Percentiles rank a stretch among this genome's conserved stretches.
phyloP scores from a whole-genome alignment of 1,140 invertebrate genomes.

The Dufourea novaeangliae region DNA sequence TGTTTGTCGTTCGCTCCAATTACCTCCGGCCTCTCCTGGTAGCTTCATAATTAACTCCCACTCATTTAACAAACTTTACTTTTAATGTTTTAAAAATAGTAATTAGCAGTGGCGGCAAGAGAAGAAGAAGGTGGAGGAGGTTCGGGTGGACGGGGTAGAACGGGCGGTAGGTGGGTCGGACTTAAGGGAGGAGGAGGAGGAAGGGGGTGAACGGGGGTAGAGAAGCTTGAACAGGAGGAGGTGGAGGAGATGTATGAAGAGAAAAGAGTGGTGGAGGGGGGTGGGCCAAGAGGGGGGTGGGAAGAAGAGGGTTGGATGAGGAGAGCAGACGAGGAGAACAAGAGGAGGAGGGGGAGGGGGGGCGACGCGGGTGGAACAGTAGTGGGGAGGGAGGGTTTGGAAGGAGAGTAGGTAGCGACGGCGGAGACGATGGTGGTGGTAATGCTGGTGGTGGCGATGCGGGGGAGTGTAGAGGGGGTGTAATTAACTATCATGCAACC shows the following conservation, averaged over 20 bases:
- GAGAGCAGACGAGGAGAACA: constrained; percentile 57
- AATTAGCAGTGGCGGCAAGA: constrained; percentile 78
- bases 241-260: constrained; percentile 42
- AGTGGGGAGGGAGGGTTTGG: constrained; percentile 34
- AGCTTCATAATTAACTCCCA: constrained; percentile 82
- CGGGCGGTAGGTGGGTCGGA: constrained; percentile 49
- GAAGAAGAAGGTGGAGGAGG: constrained; percentile 63
- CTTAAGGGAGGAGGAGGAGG: constrained; percentile 40
- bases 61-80: constrained; percentile 83
- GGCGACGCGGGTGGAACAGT: constrained; percentile 41
- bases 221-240: constrained; percentile 55
- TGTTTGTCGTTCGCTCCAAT: constrained; percentile 82
- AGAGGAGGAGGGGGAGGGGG: constrained; percentile 58
- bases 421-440: constrained; percentile 54
- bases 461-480: constrained; percentile 72
- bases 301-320: constrained; percentile 55
- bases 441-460: constrained; percentile 55
- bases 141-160: constrained; percentile 40
- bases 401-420: constrained; percentile 45
- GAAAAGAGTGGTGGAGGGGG: constrained; percentile 37
- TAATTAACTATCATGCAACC: constrained; percentile 82
- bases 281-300: constrained; percentile 39
- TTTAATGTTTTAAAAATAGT: constrained; percentile 83
- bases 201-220: constrained; percentile 52
- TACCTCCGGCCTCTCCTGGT: constrained; percentile 80